A percentile compares a stretch with the other conserved stretches of the same genome.
phyloP scores from a whole-genome alignment of 2,797 vertebrate species.

The Peromyscus aztecus region DNA sequence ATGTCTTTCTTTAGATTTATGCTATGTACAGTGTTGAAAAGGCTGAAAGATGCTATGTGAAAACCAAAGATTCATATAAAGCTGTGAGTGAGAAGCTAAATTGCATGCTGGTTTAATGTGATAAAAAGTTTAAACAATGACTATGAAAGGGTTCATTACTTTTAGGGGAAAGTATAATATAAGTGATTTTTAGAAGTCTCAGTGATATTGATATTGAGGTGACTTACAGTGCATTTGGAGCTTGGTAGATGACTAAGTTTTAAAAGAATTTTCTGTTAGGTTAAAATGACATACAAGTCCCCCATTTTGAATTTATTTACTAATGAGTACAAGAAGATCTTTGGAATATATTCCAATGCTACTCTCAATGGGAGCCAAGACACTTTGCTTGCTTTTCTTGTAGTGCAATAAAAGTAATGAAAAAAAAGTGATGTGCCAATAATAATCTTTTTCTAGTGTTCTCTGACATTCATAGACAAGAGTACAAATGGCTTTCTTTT shows the following conservation, averaged over 20 bases:
- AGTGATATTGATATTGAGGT: background rate
- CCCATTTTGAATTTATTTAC: background rate
- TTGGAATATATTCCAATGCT: background rate
- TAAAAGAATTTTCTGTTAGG: conserved; percentile 1
- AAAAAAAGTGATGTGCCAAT: background rate
- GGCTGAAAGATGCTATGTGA: background rate
- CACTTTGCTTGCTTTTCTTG: background rate
- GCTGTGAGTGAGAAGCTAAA: conserved; percentile 2
- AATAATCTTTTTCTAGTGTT: background rate
- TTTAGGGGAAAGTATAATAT: background rate
- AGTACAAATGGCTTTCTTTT: background rate
- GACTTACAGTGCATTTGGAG: background rate
- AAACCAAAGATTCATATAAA: conserved; percentile 33
- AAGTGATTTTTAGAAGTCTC: background rate
- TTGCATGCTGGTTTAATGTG: background rate
- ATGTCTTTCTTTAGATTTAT: conserved; percentile 48
- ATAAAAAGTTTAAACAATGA: background rate
- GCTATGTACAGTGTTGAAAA: background rate
- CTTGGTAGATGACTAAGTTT: background rate
- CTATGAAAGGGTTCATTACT: background rate
- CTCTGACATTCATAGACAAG: background rate
- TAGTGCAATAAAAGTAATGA: background rate
- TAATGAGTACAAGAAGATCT: background rate
- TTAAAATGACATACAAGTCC: background rate
- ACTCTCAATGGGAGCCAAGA: background rate